phyloP scores from a whole-genome alignment of 2,113 vertebrate species.

The Telmatochromis sp. region DNA sequence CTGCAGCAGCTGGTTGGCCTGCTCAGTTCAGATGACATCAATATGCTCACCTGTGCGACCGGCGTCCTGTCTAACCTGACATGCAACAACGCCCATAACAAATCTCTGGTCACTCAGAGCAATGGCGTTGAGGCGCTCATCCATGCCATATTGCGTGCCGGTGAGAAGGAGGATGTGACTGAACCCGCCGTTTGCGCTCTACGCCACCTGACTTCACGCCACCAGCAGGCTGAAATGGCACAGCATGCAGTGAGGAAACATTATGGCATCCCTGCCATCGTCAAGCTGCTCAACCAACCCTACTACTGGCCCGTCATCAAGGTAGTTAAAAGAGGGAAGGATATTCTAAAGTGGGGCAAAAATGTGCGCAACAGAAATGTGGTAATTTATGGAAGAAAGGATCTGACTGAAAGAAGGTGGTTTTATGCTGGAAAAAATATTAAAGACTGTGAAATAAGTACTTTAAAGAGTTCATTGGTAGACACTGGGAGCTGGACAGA shows the following conservation, averaged over 20 bases:
- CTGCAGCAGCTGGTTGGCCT: constrained; percentile 87
- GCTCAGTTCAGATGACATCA: constrained; percentile 84
- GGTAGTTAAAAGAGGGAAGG: constrained; percentile 58
- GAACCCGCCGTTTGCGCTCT: constrained; percentile 91
- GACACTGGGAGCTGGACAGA: background rate
- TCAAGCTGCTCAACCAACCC: constrained; percentile 89
- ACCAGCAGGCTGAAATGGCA: constrained; percentile 83
- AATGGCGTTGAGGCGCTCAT: constrained; percentile 91
- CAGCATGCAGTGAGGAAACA: constrained; percentile 87
- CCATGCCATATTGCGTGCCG: constrained; percentile 84
- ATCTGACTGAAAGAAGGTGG: background rate
- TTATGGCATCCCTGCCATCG: constrained; percentile 89
- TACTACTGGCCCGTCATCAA: constrained; percentile 96
- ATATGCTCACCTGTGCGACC: constrained; percentile 89
- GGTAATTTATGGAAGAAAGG: background rate
- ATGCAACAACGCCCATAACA: constrained; percentile 95
- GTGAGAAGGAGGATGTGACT: constrained; percentile 88
- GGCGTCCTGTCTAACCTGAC: constrained; percentile 96
- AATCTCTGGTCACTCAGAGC: constrained; percentile 87
- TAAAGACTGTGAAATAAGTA: background rate
- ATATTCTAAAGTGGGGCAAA: background rate
- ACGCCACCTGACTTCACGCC: constrained; percentile 92
- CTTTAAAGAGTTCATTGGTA: background rate
- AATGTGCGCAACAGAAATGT: background rate
- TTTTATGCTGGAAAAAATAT: accelerated